phyloP scores from a whole-genome alignment of 2,113 vertebrate genomes.

The Furnarius figulus region DNA sequence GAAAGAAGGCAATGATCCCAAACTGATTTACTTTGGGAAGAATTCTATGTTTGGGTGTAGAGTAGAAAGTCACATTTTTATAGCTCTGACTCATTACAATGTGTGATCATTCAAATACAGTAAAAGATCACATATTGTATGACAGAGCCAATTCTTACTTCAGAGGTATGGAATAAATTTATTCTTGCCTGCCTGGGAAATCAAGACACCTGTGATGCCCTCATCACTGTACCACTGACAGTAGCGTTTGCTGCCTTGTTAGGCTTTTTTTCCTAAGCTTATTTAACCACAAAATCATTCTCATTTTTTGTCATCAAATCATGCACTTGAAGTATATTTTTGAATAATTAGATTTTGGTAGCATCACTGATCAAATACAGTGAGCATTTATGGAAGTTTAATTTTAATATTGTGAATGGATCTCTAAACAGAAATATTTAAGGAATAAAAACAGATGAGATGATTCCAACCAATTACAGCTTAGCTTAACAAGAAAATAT shows the following conservation, averaged over 20 bases:
- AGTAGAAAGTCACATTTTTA: neutral
- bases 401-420: neutral
- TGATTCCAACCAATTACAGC: neutral
- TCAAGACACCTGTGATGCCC: neutral
- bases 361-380: neutral
- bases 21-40: neutral
- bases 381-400: neutral
- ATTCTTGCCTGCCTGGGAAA: neutral
- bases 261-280: neutral
- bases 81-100: neutral
- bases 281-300: neutral
- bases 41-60: neutral
- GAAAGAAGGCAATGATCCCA: neutral
- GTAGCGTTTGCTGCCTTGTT: neutral
- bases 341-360: neutral
- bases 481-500: neutral
- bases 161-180: neutral
- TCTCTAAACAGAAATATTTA: neutral
- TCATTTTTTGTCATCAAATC: neutral
- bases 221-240: neutral
- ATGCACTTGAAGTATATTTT: neutral
- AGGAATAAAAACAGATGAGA: neutral
- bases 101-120: neutral
- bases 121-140: neutral
- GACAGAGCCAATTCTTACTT: neutral